Percentiles rank a stretch among this genome's conserved stretches.
Conservation (phyloP, 2,888 invertebrate genomes). For the Cryptocephalus moraei region DNA sequence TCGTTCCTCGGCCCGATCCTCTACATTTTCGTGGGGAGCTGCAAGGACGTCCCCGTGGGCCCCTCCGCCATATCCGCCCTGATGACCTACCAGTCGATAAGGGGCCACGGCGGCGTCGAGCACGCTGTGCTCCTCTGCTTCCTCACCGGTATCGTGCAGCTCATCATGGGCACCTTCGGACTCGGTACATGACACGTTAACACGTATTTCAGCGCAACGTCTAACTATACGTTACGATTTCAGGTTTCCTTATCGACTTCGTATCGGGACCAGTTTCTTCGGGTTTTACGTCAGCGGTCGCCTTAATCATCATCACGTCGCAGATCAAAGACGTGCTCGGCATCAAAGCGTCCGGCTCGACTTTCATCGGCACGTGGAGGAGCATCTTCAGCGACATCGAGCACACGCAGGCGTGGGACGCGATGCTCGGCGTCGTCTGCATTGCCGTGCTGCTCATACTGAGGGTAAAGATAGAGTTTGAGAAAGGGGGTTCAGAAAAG, state of each 20-base stretch:
- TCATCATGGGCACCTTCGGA: constrained; percentile 74
- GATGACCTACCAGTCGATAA: constrained; percentile 69
- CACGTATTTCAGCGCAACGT: background rate
- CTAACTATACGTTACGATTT: too few relatives aligned
- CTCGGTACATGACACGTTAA: too few relatives aligned
- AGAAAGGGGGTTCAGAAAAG: too few relatives aligned
- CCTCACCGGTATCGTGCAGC: constrained; percentile 60
- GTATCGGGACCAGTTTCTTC: constrained; percentile 84
- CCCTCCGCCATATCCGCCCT: constrained; percentile 88
- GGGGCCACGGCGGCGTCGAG: constrained; percentile 46
- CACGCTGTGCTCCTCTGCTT: constrained; percentile 71
- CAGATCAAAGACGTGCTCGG: constrained; percentile 78
- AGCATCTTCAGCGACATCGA: constrained; percentile 60
- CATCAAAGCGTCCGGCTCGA: constrained; percentile 58
- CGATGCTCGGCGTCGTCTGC: constrained; percentile 63
- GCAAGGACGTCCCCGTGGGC: constrained; percentile 86
- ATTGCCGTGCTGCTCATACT: constrained; percentile 65
- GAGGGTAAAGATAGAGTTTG: constrained; percentile 49
- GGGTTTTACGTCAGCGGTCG: constrained; percentile 81
- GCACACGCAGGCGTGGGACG: constrained; percentile 59
- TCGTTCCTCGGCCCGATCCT: constrained; percentile 88
- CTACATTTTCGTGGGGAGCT: constrained; percentile 83
- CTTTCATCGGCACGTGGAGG: constrained; percentile 70
- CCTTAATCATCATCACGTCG: constrained; percentile 80
- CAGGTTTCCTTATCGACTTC: constrained; percentile 78